Conservation (phyloP, 2,797 vertebrate species). For the Pampus argenteus region DNA sequence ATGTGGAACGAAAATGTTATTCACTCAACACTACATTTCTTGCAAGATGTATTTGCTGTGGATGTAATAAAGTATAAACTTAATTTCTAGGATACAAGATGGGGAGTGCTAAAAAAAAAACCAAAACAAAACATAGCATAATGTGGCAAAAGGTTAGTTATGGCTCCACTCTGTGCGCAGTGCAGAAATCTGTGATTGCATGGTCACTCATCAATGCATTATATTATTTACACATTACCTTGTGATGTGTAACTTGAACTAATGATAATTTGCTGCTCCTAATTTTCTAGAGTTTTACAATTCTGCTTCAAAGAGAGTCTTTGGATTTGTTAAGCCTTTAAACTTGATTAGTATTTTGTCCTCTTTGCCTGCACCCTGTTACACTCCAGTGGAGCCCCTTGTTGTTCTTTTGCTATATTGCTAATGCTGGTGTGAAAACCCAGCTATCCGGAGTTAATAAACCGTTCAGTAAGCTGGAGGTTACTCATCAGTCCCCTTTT, state of each 20-base stretch:
- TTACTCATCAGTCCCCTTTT: slow-evolving; percentile 9
- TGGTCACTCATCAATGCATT: not conserved
- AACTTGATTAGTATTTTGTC: not conserved
- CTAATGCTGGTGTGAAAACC: not conserved
- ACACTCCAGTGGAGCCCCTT: not conserved
- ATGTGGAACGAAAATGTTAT: too few species aligned
- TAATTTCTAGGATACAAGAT: too few species aligned
- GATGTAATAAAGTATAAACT: not conserved
- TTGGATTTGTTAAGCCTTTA: not conserved
- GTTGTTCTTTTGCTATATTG: not conserved
- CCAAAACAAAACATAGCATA: too few species aligned
- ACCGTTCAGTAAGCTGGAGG: slow-evolving; percentile 12
- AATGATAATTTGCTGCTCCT: not conserved
- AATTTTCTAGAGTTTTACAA: not conserved
- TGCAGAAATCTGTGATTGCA: not conserved
- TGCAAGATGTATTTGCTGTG: not conserved
- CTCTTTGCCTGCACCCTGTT: not conserved
- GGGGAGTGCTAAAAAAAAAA: too few species aligned
- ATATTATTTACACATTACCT: not conserved
- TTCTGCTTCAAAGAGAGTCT: not conserved
- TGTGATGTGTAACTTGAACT: not conserved
- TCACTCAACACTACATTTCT: not conserved
- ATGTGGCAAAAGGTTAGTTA: too few species aligned
- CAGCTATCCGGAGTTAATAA: slow-evolving; percentile 22
- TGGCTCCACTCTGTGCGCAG: not conserved